A percentile compares a stretch with the other conserved stretches of the same genome.
phyloP scores from a whole-genome alignment of 1,140 invertebrate genomes.

The Galleria mellonella region DNA sequence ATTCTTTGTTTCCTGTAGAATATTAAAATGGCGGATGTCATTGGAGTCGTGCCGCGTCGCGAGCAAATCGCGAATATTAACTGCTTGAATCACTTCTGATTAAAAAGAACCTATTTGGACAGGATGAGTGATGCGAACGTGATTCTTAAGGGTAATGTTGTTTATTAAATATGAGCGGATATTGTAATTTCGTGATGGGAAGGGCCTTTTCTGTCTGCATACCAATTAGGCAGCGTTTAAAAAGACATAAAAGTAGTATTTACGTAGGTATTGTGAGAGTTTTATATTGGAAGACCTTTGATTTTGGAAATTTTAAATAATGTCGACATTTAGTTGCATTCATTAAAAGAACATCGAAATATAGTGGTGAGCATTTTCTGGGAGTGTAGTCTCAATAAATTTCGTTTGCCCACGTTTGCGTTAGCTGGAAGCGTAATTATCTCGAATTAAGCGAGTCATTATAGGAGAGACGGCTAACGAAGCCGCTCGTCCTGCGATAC shows the following conservation, averaged over 20 bases:
- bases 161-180: slow-evolving; percentile 58
- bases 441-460: slow-evolving; percentile 46
- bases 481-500: slow-evolving; percentile 29
- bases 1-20: slow-evolving; percentile 43
- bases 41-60: slow-evolving; percentile 19
- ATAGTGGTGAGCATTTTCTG: slow-evolving; percentile 39
- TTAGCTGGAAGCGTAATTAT: slow-evolving; percentile 40
- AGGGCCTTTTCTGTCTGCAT: slow-evolving; percentile 43
- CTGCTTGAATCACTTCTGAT: slow-evolving; percentile 51
- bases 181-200: slow-evolving; percentile 66
- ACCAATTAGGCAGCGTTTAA: slow-evolving; percentile 53
- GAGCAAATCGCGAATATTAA: slow-evolving; percentile 47
- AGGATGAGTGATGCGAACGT: slow-evolving; percentile 57
- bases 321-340: slow-evolving; percentile 29
- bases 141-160: slow-evolving; percentile 50
- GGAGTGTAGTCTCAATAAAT: slow-evolving; percentile 38
- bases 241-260: slow-evolving; percentile 47
- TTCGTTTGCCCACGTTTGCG: slow-evolving; percentile 34
- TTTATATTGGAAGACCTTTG: no score
- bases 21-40: slow-evolving; percentile 49
- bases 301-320: slow-evolving; percentile 22
- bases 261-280: slow-evolving; percentile 13
- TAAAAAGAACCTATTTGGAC: slow-evolving; percentile 58
- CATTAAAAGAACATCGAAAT: slow-evolving; percentile 16
- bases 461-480: slow-evolving; percentile 45